A percentile compares a stretch with the other conserved stretches of the same genome.
phyloP scores from a whole-genome alignment of 2,797 vertebrate species.

The Gymnocypris eckloni region DNA sequence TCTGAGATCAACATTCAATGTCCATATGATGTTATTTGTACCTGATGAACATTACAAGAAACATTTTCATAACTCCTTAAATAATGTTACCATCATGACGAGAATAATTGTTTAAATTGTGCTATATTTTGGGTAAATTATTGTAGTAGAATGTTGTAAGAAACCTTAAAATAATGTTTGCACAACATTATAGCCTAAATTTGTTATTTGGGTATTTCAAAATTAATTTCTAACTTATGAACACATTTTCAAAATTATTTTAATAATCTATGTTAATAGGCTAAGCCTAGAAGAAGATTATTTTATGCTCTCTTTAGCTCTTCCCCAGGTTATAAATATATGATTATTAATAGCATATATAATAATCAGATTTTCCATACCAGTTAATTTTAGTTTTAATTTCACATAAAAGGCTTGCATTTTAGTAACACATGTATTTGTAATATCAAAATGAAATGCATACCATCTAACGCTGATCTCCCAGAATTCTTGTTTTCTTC shows the following conservation, averaged over 20 bases:
- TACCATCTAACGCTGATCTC: slow-evolving; percentile 96
- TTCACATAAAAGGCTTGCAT: background rate
- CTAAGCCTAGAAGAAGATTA: background rate
- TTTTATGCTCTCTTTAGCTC: background rate
- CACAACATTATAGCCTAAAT: background rate
- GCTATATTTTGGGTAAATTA: background rate
- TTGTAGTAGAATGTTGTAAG: background rate
- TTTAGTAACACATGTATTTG: background rate
- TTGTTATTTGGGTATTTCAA: background rate
- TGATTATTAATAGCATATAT: background rate
- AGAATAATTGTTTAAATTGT: background rate
- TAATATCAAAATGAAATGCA: slow-evolving; percentile 64
- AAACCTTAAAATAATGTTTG: background rate
- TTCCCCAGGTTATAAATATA: background rate
- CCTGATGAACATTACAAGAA: background rate
- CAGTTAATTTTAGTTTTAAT: background rate
- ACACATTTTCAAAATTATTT: background rate
- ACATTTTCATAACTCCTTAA: background rate
- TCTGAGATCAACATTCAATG: background rate
- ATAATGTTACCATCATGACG: background rate
- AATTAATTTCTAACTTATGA: background rate
- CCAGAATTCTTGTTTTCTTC: slow-evolving; percentile 98
- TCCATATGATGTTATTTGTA: background rate
- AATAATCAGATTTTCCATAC: background rate
- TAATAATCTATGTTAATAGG: no score